phyloP scores from a whole-genome alignment of 2,113 vertebrate species.

The Clarias macrocephalus region DNA sequence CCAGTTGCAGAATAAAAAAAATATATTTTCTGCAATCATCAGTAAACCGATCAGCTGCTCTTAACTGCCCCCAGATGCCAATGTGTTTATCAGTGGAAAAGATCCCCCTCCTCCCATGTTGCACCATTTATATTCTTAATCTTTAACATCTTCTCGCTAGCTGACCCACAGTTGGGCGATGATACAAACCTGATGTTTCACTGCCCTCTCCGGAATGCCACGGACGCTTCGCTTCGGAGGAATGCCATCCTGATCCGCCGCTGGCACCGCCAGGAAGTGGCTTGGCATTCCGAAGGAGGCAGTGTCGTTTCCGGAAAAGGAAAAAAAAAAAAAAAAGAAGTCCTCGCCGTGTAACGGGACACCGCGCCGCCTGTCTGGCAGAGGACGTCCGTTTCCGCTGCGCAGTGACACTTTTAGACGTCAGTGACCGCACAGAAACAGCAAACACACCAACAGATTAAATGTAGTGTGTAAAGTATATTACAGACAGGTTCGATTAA shows the following conservation, averaged over 20 bases:
- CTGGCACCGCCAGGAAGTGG: slow-evolving; percentile 30
- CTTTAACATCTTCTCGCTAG: not conserved
- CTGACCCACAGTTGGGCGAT: not conserved
- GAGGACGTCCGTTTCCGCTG: slow-evolving; percentile 35
- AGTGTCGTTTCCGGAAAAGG: slow-evolving; percentile 40
- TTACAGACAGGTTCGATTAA: not conserved
- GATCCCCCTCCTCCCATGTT: not conserved
- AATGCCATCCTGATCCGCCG: slow-evolving; percentile 35
- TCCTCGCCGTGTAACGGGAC: slow-evolving; percentile 40
- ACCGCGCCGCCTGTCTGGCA: slow-evolving; percentile 35
- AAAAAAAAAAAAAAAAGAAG: no score
- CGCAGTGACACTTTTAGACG: slow-evolving; percentile 23
- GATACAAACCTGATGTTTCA: not conserved
- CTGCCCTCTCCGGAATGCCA: slow-evolving; percentile 21
- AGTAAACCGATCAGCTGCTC: not conserved
- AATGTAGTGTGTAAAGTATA: not conserved
- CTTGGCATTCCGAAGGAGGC: slow-evolving; percentile 45
- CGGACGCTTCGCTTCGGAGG: not conserved
- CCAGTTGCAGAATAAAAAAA: no score
- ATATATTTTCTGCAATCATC: not conserved
- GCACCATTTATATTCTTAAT: not conserved
- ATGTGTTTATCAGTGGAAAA: not conserved
- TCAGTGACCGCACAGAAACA: not conserved
- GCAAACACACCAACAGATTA: not conserved
- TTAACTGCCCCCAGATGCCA: not conserved